Evolutionary conservation across 2,797 vertebrate genomes (phyloP), one percentile per base, ranked within the genome.

Genomic region (Naso thynnoides): DNA sequence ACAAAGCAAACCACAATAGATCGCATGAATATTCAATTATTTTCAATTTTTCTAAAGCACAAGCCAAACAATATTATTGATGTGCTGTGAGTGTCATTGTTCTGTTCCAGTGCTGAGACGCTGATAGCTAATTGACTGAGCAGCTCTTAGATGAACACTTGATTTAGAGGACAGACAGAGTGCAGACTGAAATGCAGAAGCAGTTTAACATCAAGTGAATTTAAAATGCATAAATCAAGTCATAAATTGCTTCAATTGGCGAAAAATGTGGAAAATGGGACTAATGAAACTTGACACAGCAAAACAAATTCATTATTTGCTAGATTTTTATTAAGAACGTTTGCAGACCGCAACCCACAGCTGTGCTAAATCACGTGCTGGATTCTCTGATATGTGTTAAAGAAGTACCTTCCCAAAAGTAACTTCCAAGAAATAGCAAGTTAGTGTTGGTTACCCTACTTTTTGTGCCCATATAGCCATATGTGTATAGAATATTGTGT

Each of bases 81-180:
- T 56, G 47, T 16, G 10, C 33, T n/a, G 1, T 42, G 38, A 60
- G 27, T 31, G 15, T 31, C 24, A 23, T 47, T 45, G 53, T 45
- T 64, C 70, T 48, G 39, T 61, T 44, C 13, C 21, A 36, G 9
- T 26, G 53, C 41, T 49, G 27, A 67, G 41, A 24, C 13, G 11
- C 57, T 75, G 23, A 52, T n/a, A 24, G 48, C 26, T 49, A 55
- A 70, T 23, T 49, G 39, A 55, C 31, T 39, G 27, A 48, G 45
- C 0, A 2, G 38, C 31, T 36, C 38, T 39, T 54, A 45, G 7
- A 50, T 52, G 39, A 53, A 56, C 29, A 18, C 31, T 26, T n/a
- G 0, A 29, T 29, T 41, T 29, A 0, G 1, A 72, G 62, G 55
- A n/a, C n/a, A 33, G 38, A 38, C 31, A 24, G 21, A 23, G 57